Percentiles rank a stretch among this genome's conserved stretches.
Evolutionary conservation across 2,113 vertebrate genomes (phyloP).

Genomic region (Solenodon paradoxus): DNA sequence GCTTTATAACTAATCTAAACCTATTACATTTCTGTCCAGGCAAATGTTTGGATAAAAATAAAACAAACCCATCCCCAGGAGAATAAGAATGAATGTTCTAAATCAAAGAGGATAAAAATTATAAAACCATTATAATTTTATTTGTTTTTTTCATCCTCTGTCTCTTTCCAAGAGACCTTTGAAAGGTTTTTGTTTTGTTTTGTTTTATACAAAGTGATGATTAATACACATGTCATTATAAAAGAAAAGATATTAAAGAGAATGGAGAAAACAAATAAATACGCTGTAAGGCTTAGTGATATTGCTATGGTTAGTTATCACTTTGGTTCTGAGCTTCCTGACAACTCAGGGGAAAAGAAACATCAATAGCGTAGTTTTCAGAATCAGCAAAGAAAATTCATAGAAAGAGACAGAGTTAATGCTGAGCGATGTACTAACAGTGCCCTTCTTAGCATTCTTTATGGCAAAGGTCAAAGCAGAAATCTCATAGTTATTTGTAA

Average conservation of each 20-base stretch:
- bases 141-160: not conserved
- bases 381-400: not conserved
- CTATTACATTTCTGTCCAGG: not conserved
- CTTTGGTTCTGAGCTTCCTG: conserved; percentile 17
- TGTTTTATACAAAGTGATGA: not conserved
- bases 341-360: not conserved
- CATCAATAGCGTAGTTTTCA: not conserved
- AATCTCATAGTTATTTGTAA: not conserved
- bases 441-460: not conserved
- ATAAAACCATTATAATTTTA: not conserved
- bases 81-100: not conserved
- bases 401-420: not conserved
- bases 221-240: not conserved
- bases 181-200: not conserved
- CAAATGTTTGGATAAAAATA: not conserved
- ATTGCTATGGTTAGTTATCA: not conserved
- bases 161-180: not conserved
- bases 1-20: not conserved
- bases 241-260: not conserved
- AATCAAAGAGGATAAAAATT: not conserved
- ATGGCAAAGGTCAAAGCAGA: not conserved
- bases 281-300: not conserved
- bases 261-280: not conserved
- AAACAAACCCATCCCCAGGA: not conserved
- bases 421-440: not conserved